Base-by-base conservation (phyloP, 2,113 vertebrate species). In the Mandrillus leucophaeus region DNA sequence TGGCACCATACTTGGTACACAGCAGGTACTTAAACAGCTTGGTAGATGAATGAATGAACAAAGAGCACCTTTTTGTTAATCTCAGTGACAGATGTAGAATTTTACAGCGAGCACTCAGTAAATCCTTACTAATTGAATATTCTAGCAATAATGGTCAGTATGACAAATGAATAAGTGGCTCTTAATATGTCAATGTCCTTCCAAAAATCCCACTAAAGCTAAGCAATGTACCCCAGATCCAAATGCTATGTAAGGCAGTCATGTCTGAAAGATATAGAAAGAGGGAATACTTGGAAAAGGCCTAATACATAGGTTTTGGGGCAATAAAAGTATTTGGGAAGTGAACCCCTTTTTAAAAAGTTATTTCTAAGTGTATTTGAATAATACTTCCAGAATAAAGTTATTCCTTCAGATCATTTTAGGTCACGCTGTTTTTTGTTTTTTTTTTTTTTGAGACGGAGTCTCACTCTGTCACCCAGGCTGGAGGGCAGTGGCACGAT, bases 291-390 rank as follows among this genome's bases (percentile, higher is more conserved):
- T 79, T 20, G 48, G 76, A 82, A 86, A 76, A 83, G 25, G 22
- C 25, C 50, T 81, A 45, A 59, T 16, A 84, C 17, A 20, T 16
- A 22, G 40, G 40, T 83, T 82, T 83, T 7, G 68, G 6, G 27
- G 59, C 40, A 68, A 88, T 82, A 59, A 82, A 88, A 23, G 22
- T 61, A 18, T 92, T 73, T n/a, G 45, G 48, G 13, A 96, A 96
- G 40, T 40, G 12, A 50, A 66, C 43, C 14, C 22, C 66, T 59
- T 20, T 91, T 57, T 2, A 72, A 85, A 96, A 87, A 43, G 17
- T 61, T 88, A 70, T 85, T 85, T 93, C 79, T 81, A 88, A 88
- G 64, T 68, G 27, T 78, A 70, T 90, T 86, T 85, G 50, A 85
- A 80, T 90, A 91, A 61, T 8, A 72, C 1, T 88, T 68, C 6